Conservation (phyloP, 1,140 invertebrate species). For the Acromyrmex echinatior region DNA sequence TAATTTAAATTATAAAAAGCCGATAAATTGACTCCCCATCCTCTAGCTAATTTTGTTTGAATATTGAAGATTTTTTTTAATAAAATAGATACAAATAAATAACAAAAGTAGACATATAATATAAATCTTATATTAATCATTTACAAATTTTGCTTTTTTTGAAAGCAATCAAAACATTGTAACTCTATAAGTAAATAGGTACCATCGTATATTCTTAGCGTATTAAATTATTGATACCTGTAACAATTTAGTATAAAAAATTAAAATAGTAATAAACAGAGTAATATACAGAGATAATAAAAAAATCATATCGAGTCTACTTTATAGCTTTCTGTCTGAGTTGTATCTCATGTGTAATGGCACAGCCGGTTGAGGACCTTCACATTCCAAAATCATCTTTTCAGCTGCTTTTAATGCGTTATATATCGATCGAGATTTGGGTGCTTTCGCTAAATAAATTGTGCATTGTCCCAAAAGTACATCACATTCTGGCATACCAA, state of each 20-base stretch:
- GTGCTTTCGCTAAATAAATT: constrained; percentile 91
- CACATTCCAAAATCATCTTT: constrained; percentile 65
- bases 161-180: constrained; percentile 88
- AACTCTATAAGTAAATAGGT: constrained; percentile 89
- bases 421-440: constrained; percentile 91
- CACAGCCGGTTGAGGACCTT: constrained; percentile 70
- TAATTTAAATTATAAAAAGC: too few species aligned
- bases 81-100: background rate
- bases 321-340: constrained; percentile 57
- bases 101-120: background rate
- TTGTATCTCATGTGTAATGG: constrained; percentile 68
- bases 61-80: background rate
- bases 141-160: constrained; percentile 41
- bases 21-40: too few species aligned
- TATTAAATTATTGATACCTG: constrained; percentile 82
- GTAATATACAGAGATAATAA: background rate
- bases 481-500: constrained; percentile 94
- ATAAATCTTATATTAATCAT: constrained; percentile 10
- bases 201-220: constrained; percentile 86
- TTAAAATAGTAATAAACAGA: background rate
- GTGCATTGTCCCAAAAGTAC: constrained; percentile 91
- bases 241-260: background rate
- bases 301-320: constrained; percentile 38
- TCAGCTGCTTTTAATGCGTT: constrained; percentile 88
- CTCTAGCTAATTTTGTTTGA: background rate